Percentiles rank a stretch among this genome's conserved stretches.
These are phyloP conservation scores for Agriopis aurantiaria DNA, from an alignment of 2,888 invertebrate genomes.

Conservation along the genomic window DNA sequence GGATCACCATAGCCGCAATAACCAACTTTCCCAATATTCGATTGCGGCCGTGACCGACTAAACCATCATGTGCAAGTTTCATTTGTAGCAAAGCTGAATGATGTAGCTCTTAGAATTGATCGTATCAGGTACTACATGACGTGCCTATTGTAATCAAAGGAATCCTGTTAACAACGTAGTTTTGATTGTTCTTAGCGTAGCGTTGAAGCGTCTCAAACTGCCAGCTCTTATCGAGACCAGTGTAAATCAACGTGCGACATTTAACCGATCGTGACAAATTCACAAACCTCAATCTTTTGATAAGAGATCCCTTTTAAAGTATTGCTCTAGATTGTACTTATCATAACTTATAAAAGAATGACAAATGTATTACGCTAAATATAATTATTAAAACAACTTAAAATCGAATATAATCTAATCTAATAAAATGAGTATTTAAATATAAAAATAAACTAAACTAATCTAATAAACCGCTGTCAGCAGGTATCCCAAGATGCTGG, in stretches of 20 bases:
- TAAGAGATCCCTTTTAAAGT: constrained; percentile 57
- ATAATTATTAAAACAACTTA: background rate
- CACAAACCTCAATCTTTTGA: constrained; percentile 76
- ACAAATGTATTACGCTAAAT: background rate
- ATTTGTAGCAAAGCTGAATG: background rate
- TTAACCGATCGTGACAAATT: constrained; percentile 82
- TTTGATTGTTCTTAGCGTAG: constrained; percentile 40
- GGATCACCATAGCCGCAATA: background rate
- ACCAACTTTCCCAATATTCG: background rate
- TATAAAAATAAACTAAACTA: too few species aligned
- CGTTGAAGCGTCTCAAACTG: constrained; percentile 46
- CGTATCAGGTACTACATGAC: constrained; percentile 1
- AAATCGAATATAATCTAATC: background rate
- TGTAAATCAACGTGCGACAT: constrained; percentile 80
- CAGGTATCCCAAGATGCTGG: too few species aligned
- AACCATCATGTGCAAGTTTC: background rate
- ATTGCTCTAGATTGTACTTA: constrained; percentile 18
- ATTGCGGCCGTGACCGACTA: background rate
- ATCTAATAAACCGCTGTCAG: too few species aligned
- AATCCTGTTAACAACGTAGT: constrained; percentile 29
- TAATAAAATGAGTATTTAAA: too few species aligned
- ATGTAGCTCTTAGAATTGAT: background rate
- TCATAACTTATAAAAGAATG: too few species aligned
- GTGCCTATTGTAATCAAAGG: constrained; percentile 8
- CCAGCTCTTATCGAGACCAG: constrained; percentile 67